Base-by-base conservation (phyloP, 2,113 vertebrate genomes). In the Clarias magur region DNA sequence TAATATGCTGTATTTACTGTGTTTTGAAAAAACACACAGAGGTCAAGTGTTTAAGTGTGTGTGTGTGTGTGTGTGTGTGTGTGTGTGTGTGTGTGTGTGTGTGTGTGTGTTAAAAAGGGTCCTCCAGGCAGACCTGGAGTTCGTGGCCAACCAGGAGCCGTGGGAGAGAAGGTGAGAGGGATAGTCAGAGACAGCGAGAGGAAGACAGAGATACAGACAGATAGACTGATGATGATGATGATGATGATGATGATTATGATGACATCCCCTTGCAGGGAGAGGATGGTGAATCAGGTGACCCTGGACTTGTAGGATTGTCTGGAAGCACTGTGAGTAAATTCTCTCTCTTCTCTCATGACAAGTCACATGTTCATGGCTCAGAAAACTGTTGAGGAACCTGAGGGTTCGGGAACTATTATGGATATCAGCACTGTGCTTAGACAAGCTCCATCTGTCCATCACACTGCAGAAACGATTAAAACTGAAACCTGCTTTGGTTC, bases 131-230 rank as follows among this genome's bases (percentile, higher is more conserved):
- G 94, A 73, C 82, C 38, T 1, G 95, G 95, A n/a, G 94, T 94
- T 89, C 93, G 97, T 0, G 98, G 98, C 86, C 97, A 97, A 57
- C 96, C 97, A 0, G 98, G 98, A 5, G 91, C 94, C 0, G 96
- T 97, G 8, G 98, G 98, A 87, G 97, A 98, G 88, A 99, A 99
- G 97, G 97, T 99, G 93, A 91, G 57, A 23, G 30, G 12, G 25
- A 60, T 3, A 48, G 9, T 12, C 75, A 27, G 23, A 53, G 17
- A 42, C 34, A 73, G 93, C 91, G 59, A 23, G 23, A 21, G 27
- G 42, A 2, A 70, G 30, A 73, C 17, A 73, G 34, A 73, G 9
- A 73, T 53, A 57, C 3, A 79, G 9, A 79, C 25, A 57, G 76
- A 78, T 7, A 27, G 23, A 25, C 1, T 13, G 3, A 13, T 76